Evolutionary conservation across 1,140 invertebrate genomes (phyloP).

Genomic region (Danaus plexippus): DNA sequence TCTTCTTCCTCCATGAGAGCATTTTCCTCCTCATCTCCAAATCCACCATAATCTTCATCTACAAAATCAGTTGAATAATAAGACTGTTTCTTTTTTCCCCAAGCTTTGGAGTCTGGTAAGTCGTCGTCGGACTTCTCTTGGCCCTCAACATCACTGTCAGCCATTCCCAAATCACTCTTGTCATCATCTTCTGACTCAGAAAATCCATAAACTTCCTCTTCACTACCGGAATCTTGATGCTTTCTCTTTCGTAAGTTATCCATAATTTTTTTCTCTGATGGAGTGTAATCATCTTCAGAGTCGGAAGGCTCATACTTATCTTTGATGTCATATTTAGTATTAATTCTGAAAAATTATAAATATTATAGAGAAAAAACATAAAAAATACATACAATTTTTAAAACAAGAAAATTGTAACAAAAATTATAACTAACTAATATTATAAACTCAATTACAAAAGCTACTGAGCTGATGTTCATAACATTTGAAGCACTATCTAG

Average conservation of each 20-base stretch:
- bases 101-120: slow-evolving; percentile 85
- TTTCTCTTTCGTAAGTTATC: slow-evolving; percentile 74
- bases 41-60: slow-evolving; percentile 86
- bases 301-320: slow-evolving; percentile 76
- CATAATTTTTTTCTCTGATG: slow-evolving; percentile 76
- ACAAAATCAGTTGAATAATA: slow-evolving; percentile 92
- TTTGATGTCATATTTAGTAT: slow-evolving; percentile 57
- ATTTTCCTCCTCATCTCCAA: slow-evolving; percentile 78
- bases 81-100: slow-evolving; percentile 84
- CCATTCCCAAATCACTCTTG: slow-evolving; percentile 67
- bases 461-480: too few species aligned
- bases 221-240: slow-evolving; percentile 72
- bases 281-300: slow-evolving; percentile 80
- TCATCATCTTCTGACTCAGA: slow-evolving; percentile 71
- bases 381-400: too few species aligned
- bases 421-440: too few species aligned
- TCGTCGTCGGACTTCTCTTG: slow-evolving; percentile 77
- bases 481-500: too few species aligned
- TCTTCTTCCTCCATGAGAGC: slow-evolving; percentile 89
- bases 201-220: slow-evolving; percentile 78
- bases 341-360: slow-evolving; percentile 41
- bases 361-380: too few species aligned
- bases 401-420: too few species aligned
- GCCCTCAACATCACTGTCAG: slow-evolving; percentile 82
- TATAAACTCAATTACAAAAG: too few species aligned